phyloP scores from a whole-genome alignment of 1,140 invertebrate genomes.

The Drosophila insularis region DNA sequence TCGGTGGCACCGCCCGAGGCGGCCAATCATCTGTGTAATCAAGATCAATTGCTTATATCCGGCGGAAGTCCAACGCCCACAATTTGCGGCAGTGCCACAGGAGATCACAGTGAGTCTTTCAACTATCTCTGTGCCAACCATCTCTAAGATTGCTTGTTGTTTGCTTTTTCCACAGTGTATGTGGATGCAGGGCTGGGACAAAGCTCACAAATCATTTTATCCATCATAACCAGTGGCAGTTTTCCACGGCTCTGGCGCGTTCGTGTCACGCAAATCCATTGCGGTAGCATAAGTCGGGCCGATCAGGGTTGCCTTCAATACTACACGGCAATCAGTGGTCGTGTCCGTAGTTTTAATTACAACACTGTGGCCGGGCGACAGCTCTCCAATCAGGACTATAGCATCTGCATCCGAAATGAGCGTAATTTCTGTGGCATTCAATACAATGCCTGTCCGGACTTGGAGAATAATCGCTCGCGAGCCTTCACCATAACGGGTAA shows the following conservation, averaged over 20 bases:
- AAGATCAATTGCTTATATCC: constrained; percentile 92
- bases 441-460: constrained; percentile 89
- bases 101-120: constrained; percentile 90
- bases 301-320: constrained; percentile 91
- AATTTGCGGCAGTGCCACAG: constrained; percentile 92
- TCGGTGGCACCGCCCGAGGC: constrained; percentile 88
- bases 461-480: constrained; percentile 85
- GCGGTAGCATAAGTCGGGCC: constrained; percentile 88
- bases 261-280: constrained; percentile 90
- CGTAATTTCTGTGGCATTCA: constrained; percentile 94
- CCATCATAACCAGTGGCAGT: constrained; percentile 90
- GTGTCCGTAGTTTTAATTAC: constrained; percentile 92
- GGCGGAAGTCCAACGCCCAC: constrained; percentile 90
- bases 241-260: constrained; percentile 92
- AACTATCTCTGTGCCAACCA: constrained; percentile 11
- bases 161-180: constrained; percentile 86
- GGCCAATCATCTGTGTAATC: constrained; percentile 90
- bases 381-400: constrained; percentile 94
- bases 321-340: constrained; percentile 91
- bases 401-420: constrained; percentile 92
- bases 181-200: constrained; percentile 89
- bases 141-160: neutral
- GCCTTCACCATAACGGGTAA: constrained; percentile 90
- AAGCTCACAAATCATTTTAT: constrained; percentile 89
- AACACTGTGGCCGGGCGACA: constrained; percentile 89